Evolutionary conservation across 1,140 invertebrate genomes (phyloP).

Genomic region (Tetramorium alpestre): DNA sequence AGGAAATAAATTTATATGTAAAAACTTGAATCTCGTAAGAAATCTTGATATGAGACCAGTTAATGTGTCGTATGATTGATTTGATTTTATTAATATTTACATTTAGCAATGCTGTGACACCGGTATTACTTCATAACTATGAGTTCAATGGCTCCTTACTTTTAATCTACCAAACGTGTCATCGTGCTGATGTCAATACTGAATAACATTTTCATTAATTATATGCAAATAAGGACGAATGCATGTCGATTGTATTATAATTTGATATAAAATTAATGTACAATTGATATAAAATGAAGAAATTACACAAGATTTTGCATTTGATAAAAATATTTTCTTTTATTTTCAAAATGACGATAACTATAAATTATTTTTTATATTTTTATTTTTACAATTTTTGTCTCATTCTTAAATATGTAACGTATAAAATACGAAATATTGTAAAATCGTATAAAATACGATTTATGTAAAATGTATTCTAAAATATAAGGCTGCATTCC

Average conservation of each 20-base stretch:
- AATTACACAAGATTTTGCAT: background rate
- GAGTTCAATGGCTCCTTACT: slow-evolving; percentile 2
- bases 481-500: background rate
- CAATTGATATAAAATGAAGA: background rate
- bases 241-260: background rate
- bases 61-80: slow-evolving; percentile 4
- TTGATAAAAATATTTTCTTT: background rate
- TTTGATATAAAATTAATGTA: background rate
- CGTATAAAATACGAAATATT: background rate
- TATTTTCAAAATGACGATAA: background rate
- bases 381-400: background rate
- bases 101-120: slow-evolving; percentile 19
- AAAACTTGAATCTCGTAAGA: slow-evolving; percentile 12
- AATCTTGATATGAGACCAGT: slow-evolving; percentile 11
- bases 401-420: background rate
- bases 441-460: background rate
- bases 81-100: slow-evolving; percentile 42
- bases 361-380: background rate
- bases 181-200: slow-evolving; percentile 1
- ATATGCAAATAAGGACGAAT: background rate
- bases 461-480: background rate
- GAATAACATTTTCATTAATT: slow-evolving; percentile 30
- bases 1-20: background rate
- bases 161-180: background rate
- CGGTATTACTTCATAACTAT: slow-evolving; percentile 25